Evolutionary conservation across 23 tunicate genomes (phyloP), one percentile per base, ranked within the genome.

Genomic region (Styela plicata): DNA sequence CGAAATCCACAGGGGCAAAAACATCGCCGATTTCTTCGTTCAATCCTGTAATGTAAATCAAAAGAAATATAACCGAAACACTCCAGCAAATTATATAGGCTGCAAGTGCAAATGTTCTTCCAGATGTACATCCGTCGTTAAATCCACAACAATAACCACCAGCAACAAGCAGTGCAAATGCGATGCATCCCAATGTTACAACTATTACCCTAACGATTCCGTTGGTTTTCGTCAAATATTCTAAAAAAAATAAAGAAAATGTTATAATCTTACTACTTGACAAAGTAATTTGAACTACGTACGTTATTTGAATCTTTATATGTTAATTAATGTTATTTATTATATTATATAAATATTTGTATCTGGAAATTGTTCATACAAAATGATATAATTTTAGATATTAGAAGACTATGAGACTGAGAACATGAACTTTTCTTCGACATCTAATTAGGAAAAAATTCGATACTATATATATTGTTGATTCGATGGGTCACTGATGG

Each of bases 31-130:
- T 75, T 36, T 81, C 86, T 34, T 52, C 77, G 35, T 34, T 75
- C 73, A 91, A 26, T 10, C 83, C 83, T 10, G 86, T 86, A 31
- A 91, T 62, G 78, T 87, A 85, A 23, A 91, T 28, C n/a, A 91
- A 57, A 1, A 86, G 68, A n/a, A 91, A 44, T 32, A 91, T 91
- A 32, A 87, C 69, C 52, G 80, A 82, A 36, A 79, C 81, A 27
- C 44, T 31, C 97, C 90, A 86, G 74, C 97, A 73, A 66, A 86
- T 86, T 30, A 91, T 86, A 82, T 69, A 91, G 17, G 97, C 85
- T 19, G 87, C 97, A 26, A 91, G 80, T 1, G 86, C 90, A 83
- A 81, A 91, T 2, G 88, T 86, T 0, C 97, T 63, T 0, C 85
- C 97, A 30, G 82, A 76, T 34, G 78, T 87, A 62, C 97, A 91